These are phyloP conservation scores for Struthio camelus DNA, from an alignment of 2,113 vertebrate species.

Conservation along the genomic window DNA sequence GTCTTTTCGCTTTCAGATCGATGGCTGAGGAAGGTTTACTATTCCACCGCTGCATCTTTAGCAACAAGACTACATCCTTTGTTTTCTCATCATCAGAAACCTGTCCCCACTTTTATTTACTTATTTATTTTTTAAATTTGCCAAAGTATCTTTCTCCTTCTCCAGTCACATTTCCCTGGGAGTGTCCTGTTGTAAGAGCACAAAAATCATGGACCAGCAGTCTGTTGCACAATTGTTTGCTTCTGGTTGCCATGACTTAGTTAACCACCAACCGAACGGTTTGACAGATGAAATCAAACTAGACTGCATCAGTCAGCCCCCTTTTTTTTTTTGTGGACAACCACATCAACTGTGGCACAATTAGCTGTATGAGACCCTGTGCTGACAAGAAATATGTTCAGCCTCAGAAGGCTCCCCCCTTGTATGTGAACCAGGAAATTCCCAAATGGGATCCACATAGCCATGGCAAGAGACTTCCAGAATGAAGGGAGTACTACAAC, in stretches of 20 bases:
- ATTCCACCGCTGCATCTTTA: not conserved
- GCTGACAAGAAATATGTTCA: not conserved
- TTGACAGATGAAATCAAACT: not conserved
- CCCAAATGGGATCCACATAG: rapidly evolving
- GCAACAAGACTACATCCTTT: not conserved
- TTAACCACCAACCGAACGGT: not conserved
- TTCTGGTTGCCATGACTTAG: not conserved
- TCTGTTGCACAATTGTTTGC: not conserved
- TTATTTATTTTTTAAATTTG: not conserved
- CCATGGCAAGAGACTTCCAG: not conserved
- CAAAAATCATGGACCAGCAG: not conserved
- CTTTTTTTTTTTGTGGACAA: not conserved
- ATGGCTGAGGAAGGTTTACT: not conserved
- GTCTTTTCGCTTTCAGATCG: not conserved
- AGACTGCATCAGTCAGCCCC: not conserved
- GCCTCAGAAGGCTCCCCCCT: not conserved
- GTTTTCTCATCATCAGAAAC: not conserved
- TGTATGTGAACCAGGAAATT: not conserved
- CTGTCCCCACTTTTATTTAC: not conserved
- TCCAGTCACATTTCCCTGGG: not conserved
- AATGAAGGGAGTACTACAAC: not conserved
- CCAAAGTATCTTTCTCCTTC: not conserved
- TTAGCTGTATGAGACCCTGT: not conserved
- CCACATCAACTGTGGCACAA: not conserved
- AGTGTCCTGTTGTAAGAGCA: not conserved